A percentile compares a stretch with the other conserved stretches of the same genome.
These are phyloP conservation scores for Sphenopsis melanotis DNA, from an alignment of 2,797 vertebrate genomes.

Conservation along the genomic window DNA sequence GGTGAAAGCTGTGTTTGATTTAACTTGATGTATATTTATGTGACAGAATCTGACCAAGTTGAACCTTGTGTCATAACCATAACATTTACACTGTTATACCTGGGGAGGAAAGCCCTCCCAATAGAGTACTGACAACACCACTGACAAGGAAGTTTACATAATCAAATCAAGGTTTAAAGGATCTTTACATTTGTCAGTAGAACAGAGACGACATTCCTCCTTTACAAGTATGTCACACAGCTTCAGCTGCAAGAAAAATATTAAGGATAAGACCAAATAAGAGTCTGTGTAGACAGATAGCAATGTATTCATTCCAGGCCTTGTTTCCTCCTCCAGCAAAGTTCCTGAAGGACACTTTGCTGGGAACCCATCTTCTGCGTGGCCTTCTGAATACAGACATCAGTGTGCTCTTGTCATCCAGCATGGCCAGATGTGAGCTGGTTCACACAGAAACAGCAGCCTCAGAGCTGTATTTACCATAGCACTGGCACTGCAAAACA, in stretches of 20 bases:
- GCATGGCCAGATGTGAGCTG: neutral
- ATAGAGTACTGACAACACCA: neutral
- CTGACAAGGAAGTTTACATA: conserved; percentile 25
- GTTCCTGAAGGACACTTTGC: neutral
- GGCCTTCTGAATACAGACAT: neutral
- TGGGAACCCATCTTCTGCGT: neutral
- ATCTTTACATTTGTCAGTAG: conserved; percentile 39
- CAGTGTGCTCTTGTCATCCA: neutral
- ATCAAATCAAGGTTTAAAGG: conserved; percentile 42
- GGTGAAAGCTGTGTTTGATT: conserved; percentile 42
- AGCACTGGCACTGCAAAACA: neutral
- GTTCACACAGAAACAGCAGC: neutral
- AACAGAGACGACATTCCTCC: neutral
- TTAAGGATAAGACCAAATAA: neutral
- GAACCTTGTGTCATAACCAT: conserved; percentile 20
- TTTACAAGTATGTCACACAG: neutral
- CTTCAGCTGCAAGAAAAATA: neutral
- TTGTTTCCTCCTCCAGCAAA: neutral
- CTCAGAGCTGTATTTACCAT: rapidly evolving
- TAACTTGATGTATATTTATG: conserved; percentile 29
- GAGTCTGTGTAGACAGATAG: neutral
- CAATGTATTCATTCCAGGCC: neutral
- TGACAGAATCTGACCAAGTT: conserved; percentile 21
- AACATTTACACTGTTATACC: conserved; percentile 35
- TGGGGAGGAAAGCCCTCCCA: conserved; percentile 38